These are phyloP conservation scores for Phortica okadai DNA, from an alignment of 2,888 invertebrate genomes.

Conservation along the genomic window DNA sequence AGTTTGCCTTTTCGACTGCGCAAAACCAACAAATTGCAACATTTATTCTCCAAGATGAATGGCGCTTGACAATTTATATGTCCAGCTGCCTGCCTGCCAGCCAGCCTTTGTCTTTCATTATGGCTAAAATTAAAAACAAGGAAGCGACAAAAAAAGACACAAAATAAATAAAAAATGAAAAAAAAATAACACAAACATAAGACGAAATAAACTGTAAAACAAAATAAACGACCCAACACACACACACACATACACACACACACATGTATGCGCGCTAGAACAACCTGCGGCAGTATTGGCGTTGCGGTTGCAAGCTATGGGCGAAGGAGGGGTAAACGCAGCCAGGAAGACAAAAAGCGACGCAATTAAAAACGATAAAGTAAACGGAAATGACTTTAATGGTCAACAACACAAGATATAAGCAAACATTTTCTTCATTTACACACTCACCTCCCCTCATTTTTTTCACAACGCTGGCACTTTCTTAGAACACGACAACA, in stretches of 20 bases:
- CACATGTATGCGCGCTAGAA: neutral
- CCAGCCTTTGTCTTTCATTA: constrained; percentile 56
- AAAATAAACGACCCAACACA: constrained; percentile 68
- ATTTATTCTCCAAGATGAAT: constrained; percentile 76
- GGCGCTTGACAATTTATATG: constrained; percentile 74
- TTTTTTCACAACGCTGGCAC: neutral
- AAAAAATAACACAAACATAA: constrained; percentile 4
- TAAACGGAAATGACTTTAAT: constrained; percentile 63
- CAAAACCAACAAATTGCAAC: constrained; percentile 74
- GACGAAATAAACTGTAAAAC: constrained; percentile 68
- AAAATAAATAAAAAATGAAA: constrained; percentile 40
- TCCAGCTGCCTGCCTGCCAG: constrained; percentile 35
- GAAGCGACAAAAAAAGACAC: constrained; percentile 45
- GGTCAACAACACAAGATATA: constrained; percentile 47
- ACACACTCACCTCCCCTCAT: neutral
- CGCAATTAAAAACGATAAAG: constrained; percentile 71
- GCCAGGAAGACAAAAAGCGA: constrained; percentile 45
- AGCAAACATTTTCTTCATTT: neutral
- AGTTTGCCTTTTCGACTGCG: constrained; percentile 43
- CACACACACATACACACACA: constrained; percentile 44
- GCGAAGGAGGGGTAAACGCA: neutral
- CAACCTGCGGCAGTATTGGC: constrained; percentile 18
- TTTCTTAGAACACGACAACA: neutral
- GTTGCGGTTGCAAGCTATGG: neutral
- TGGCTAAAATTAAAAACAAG: constrained; percentile 70